Conservation (phyloP, 2,888 invertebrate genomes). For the Craniophora ligustri region DNA sequence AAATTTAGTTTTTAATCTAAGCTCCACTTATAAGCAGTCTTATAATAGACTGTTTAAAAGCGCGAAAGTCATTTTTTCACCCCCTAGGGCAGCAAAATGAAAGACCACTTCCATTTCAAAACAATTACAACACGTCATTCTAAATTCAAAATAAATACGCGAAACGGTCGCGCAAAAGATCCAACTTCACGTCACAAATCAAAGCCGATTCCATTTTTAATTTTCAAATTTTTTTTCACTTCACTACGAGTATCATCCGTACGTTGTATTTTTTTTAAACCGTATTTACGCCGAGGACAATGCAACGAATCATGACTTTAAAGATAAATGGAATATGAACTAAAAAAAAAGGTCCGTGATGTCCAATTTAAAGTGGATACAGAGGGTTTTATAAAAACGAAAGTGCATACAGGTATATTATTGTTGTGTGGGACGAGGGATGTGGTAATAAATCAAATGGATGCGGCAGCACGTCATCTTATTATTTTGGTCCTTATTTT, state of each 20-base stretch:
- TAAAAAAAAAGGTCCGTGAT: constrained; percentile 70
- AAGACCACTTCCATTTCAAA: constrained; percentile 2
- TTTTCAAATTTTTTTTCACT: constrained; percentile 49
- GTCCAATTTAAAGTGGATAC: constrained; percentile 75
- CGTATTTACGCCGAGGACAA: constrained; percentile 79
- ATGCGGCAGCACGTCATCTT: constrained; percentile 15
- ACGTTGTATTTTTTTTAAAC: constrained; percentile 64
- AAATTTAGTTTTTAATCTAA: too few relatives aligned
- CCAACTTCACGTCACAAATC: constrained; percentile 48
- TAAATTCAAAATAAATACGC: constrained; percentile 19
- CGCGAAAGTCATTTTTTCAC: too few relatives aligned
- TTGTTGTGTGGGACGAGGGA: constrained; percentile 51
- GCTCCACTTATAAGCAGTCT: too few relatives aligned
- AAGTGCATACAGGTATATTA: constrained; percentile 71
- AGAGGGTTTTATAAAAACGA: constrained; percentile 76
- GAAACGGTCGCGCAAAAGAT: constrained; percentile 20
- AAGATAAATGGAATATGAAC: constrained; percentile 80
- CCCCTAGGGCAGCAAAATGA: too few relatives aligned
- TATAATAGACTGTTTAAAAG: too few relatives aligned
- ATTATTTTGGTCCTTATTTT: neutral
- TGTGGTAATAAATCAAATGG: constrained; percentile 9
- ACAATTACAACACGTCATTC: constrained; percentile 3
- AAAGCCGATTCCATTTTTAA: constrained; percentile 55
- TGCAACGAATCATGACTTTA: constrained; percentile 79
- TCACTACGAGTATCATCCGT: constrained; percentile 50